Evolutionary conservation across 2,797 vertebrate species (phyloP), one percentile per base, ranked within the genome.

Genomic region (Lutjanus campechanus): DNA sequence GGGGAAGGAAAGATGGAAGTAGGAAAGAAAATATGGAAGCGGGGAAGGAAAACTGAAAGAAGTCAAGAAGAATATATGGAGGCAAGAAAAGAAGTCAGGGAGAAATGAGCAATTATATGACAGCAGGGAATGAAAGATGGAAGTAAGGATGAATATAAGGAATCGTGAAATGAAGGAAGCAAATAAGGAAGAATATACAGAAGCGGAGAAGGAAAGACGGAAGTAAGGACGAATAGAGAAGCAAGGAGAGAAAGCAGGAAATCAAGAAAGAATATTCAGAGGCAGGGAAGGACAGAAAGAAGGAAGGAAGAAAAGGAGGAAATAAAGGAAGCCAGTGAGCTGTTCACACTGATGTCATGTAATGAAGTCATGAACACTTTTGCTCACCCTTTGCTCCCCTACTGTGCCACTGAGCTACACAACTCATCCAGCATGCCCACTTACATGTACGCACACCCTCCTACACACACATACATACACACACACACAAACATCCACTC

Each of bases 381-480:
- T 25, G 20, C 69, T 80, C 71, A 73, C 61, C 73, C 72, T 63
- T 16, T 61, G 56, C 76, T 55, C 53, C 61, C 72, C 54, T 56
- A 61, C 74, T 78, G 76, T 36, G 59, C 76, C 69, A 61, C 54
- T 61, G 65, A 80, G 67, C 61, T 73, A 41, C 53, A 82, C 82
- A 77, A 29, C 54, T 76, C 46, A 64, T 60, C 59, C 51, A 65
- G 50, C 69, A 56, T 66, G 64, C 51, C 73, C 58, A 71, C 78
- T 60, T 68, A 81, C 41, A 79, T 64, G 25, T 16, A 66, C 50
- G 63, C 81, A 78, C 49, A 83, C 62, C 20, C 49, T 46, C 47
- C 40, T 36, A 72, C 47, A 74, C 61, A 68, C 78, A 75, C 20
- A 44, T 36, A 60, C 73, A 43, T 36, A 59, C 54, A 74, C 65